Evolutionary conservation across 2,797 vertebrate genomes (phyloP).

Genomic region (Sebastes alutus): DNA sequence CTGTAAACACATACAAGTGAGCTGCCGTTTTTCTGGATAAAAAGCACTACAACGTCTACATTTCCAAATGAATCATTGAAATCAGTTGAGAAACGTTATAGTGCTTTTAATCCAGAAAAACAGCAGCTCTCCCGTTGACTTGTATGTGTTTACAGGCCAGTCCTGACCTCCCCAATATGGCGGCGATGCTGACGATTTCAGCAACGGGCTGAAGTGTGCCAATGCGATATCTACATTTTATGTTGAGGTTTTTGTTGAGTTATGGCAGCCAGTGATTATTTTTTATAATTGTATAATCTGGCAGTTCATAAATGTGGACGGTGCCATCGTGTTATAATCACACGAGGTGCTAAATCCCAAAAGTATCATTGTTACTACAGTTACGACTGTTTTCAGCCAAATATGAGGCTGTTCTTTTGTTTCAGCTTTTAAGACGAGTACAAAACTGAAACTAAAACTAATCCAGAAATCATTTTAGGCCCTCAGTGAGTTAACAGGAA

Average conservation of each 20-base stretch:
- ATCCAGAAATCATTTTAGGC: background rate
- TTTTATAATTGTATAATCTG: background rate
- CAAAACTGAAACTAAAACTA: constrained; percentile 2
- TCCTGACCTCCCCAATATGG: too few relatives aligned
- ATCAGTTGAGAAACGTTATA: too few relatives aligned
- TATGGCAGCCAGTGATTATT: background rate
- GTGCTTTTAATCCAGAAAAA: too few relatives aligned
- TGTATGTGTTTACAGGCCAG: too few relatives aligned
- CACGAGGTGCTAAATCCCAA: background rate
- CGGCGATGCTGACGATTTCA: too few relatives aligned
- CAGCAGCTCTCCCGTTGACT: too few relatives aligned
- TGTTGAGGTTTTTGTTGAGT: background rate
- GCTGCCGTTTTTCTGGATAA: too few relatives aligned
- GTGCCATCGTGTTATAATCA: background rate
- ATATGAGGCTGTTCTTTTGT: background rate
- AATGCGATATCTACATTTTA: background rate
- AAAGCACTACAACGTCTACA: too few relatives aligned
- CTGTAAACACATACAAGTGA: too few relatives aligned
- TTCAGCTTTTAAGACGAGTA: background rate
- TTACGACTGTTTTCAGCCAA: background rate
- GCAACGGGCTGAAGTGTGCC: too few relatives aligned
- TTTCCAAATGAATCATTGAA: too few relatives aligned
- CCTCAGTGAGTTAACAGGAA: background rate
- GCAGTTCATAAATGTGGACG: background rate
- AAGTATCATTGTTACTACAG: background rate